These are phyloP conservation scores for Oreamnos americanus DNA, from an alignment of 2,113 vertebrate genomes.

Conservation along the genomic window DNA sequence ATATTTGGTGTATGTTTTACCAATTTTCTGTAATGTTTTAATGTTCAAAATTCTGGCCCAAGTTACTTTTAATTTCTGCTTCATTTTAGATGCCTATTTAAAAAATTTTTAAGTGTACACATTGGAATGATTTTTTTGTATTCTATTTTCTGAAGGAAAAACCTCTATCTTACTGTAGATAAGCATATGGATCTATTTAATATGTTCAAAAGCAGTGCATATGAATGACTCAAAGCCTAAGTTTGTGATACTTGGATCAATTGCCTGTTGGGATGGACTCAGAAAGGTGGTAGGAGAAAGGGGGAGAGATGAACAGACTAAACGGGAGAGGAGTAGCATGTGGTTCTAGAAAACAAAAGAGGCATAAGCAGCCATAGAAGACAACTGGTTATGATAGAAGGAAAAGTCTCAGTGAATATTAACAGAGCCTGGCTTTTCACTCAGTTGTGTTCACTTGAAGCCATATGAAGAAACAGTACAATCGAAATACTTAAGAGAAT, in stretches of 20 bases:
- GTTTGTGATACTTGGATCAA: conserved; percentile 50
- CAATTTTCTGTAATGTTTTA: conserved; percentile 73
- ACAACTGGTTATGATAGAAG: neutral
- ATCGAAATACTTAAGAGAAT: conserved; percentile 7
- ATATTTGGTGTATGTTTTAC: conserved; percentile 73
- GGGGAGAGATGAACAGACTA: neutral
- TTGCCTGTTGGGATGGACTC: conserved; percentile 54
- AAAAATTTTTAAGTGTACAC: conserved; percentile 68
- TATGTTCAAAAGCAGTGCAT: conserved; percentile 68
- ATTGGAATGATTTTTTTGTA: conserved; percentile 72
- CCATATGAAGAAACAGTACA: neutral
- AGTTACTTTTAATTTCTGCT: conserved; percentile 71
- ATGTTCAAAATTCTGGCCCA: conserved; percentile 68
- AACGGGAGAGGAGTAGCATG: neutral
- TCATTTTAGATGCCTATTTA: conserved; percentile 70
- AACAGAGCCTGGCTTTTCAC: neutral
- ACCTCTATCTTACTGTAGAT: conserved; percentile 65
- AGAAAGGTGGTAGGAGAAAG: conserved; percentile 51
- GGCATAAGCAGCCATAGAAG: neutral
- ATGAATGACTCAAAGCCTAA: conserved; percentile 57
- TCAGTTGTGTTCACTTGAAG: neutral
- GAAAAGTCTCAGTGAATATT: neutral
- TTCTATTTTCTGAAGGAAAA: conserved; percentile 68
- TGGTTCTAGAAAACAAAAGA: conserved; percentile 12
- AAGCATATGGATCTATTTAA: conserved; percentile 75